A percentile compares a stretch with the other conserved stretches of the same genome.
Evolutionary conservation across 2,113 vertebrate species (phyloP).

Genomic region (Pagrus major): DNA sequence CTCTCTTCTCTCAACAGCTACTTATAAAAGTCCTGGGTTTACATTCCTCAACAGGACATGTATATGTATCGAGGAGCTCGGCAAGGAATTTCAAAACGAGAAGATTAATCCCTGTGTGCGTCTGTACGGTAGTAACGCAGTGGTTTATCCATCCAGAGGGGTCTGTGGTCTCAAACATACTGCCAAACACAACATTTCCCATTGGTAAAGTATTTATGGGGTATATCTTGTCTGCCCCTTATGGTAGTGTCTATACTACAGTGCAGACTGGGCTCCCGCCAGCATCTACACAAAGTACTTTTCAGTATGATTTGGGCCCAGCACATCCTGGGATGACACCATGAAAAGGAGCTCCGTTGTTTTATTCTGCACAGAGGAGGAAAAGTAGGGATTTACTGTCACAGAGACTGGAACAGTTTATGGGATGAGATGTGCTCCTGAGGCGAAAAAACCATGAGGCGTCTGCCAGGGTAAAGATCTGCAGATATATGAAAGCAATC

Average conservation of each 20-base stretch:
- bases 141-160: constrained; percentile 47
- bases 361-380: constrained; percentile 13
- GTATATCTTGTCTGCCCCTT: constrained; percentile 19
- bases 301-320: constrained; percentile 37
- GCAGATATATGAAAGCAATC: constrained; percentile 57
- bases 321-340: constrained; percentile 13
- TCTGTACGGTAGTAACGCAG: constrained; percentile 31
- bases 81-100: constrained; percentile 47
- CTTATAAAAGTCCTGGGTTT: constrained; percentile 66
- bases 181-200: constrained; percentile 58
- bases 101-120: constrained; percentile 55
- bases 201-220: constrained; percentile 52
- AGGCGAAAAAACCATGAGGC: constrained; percentile 17
- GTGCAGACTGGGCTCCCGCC: constrained; percentile 11
- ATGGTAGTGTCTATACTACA: constrained; percentile 16
- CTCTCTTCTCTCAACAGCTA: constrained; percentile 66
- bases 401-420: constrained; percentile 47
- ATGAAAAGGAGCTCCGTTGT: constrained; percentile 29
- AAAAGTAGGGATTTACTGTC: constrained; percentile 40
- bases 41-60: constrained; percentile 70
- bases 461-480: constrained; percentile 44
- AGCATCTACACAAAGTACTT: constrained; percentile 38
- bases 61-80: constrained; percentile 47
- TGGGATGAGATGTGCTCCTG: constrained; percentile 39
- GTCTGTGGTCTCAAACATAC: constrained; percentile 22